Base-by-base conservation (phyloP, 2,797 vertebrate genomes). In the Typhlichthys subterraneus region DNA sequence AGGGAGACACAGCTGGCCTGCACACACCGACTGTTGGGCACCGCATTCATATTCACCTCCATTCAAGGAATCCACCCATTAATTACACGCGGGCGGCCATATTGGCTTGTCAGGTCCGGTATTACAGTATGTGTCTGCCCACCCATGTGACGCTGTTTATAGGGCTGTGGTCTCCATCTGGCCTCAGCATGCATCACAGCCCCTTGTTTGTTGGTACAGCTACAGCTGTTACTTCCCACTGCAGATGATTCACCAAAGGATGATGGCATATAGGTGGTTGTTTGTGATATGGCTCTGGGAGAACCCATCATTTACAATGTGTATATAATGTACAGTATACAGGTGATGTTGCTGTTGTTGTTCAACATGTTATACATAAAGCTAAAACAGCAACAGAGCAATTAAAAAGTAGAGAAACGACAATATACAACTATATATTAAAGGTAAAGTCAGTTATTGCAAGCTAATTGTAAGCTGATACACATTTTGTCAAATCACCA, bases 11-110 rank as follows among this genome's bases (percentile, higher is more conserved):
- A 78, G 66, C 75, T 77, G 71, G 80, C 70, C 55, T 64, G 74
- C 61, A 65, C 31, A 2, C 62, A 13, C 45, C 59, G 17, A 8
- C 14, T 56, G 45, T 49, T 57, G 72, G 68, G 76, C 54, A n/a
- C 55, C 14, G 78, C 80, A 73, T 65, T 64, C 47, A 2, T 63
- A 50, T 79, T 66, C 53, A 72, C 63, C 82, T 33, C 13, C 47
- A 49, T 48, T 50, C 5, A 1, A 6, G 11, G 5, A 48, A 15
- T 13, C 49, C 61, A 29, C 14, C 12, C 49, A 56, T 46, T 4
- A 12, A 23, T 19, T 19, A 53, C n/a, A 53, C 7, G 17, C 51
- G 9, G 14, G 10, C 15, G 14, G 4, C 51, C 51, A 2, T 5
- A 51, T 48, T 51, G 47, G 38, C 38, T 50, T 17, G 9, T 29